Evolutionary conservation across 2,888 invertebrate genomes (phyloP).

Genomic region (Synanthedon vespiformis): DNA sequence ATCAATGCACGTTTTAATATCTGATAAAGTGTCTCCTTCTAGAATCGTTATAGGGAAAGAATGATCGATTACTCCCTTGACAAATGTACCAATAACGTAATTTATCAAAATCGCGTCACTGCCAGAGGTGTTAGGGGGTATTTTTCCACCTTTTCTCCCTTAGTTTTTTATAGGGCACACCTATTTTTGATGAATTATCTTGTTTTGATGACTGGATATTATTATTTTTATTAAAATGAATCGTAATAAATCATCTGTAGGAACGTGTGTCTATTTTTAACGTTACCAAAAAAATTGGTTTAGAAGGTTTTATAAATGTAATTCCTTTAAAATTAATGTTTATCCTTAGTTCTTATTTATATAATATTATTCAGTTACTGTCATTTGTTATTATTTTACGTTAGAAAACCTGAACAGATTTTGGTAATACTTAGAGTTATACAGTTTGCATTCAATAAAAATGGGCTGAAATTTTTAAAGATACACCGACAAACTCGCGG

Average conservation of each 20-base stretch:
- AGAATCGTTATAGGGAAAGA: slow-evolving; percentile 2
- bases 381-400: too few relatives aligned
- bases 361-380: too few relatives aligned
- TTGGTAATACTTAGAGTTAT: too few relatives aligned
- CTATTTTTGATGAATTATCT: slow-evolving; percentile 4
- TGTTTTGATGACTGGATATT: background rate
- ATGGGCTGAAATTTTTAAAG: too few relatives aligned
- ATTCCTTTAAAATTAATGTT: too few relatives aligned
- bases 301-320: too few relatives aligned
- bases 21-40: background rate
- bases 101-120: slow-evolving; percentile 34
- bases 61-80: slow-evolving; percentile 17
- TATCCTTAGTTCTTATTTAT: too few relatives aligned
- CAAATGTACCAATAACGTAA: slow-evolving; percentile 37
- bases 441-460: too few relatives aligned
- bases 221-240: background rate
- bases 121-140: background rate
- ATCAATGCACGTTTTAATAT: slow-evolving; percentile 8
- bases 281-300: too few relatives aligned
- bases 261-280: too few relatives aligned
- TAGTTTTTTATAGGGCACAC: background rate
- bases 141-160: background rate
- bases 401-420: too few relatives aligned
- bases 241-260: background rate
- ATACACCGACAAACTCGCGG: too few relatives aligned